A percentile compares a stretch with the other conserved stretches of the same genome.
phyloP scores from a whole-genome alignment of 2,797 vertebrate genomes.

The Mus spretus region DNA sequence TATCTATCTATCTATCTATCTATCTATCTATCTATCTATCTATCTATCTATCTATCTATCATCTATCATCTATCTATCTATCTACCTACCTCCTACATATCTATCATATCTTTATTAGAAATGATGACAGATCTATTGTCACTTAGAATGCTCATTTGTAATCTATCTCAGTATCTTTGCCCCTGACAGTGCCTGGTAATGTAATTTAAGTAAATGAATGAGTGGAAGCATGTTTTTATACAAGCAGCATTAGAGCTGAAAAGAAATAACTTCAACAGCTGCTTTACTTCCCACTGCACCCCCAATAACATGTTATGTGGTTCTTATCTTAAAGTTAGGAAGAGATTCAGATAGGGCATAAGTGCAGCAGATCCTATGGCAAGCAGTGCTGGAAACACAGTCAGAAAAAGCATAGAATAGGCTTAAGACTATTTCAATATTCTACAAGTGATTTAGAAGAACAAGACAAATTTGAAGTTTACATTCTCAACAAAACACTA shows the following conservation, averaged over 20 bases:
- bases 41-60: neutral
- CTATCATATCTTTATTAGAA: neutral
- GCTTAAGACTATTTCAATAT: neutral
- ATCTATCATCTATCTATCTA: no score
- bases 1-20: neutral
- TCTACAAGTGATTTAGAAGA: conserved; percentile 37
- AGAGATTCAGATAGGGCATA: neutral
- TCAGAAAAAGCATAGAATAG: neutral
- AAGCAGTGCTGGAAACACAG: neutral
- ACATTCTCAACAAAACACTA: conserved; percentile 25
- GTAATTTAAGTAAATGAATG: conserved; percentile 42
- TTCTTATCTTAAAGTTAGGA: conserved; percentile 29
- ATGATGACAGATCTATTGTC: conserved; percentile 16
- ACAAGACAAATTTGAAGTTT: conserved; percentile 4
- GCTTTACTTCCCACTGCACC: neutral
- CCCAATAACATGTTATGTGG: neutral
- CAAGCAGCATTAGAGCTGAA: neutral
- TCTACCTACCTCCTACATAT: neutral
- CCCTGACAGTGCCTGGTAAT: conserved; percentile 8
- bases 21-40: neutral
- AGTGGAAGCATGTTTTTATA: neutral
- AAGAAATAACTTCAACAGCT: neutral
- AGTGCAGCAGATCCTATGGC: neutral
- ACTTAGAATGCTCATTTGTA: neutral
- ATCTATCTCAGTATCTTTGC: conserved; percentile 45